Base-by-base conservation (phyloP, 1,140 invertebrate species). In the Frieseomelitta varia region DNA sequence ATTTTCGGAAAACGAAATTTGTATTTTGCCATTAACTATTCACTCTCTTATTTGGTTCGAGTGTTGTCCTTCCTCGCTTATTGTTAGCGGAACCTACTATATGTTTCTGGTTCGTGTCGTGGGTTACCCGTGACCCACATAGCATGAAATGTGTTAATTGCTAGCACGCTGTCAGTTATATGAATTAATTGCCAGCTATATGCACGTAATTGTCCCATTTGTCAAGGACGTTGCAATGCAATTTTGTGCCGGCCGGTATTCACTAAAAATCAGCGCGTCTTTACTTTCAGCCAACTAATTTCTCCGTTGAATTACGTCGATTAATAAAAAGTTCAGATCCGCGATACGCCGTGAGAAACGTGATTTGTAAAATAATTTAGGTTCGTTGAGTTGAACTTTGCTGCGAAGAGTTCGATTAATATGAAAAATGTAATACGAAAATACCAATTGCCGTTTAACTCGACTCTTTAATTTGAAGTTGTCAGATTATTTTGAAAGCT, bases 151-250 rank as follows among this genome's bases (percentile, higher is more conserved):
- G 68, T 47, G 68, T 47, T 53, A 72, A 51, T 72, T 72, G 15
- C 47, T 72, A 27, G 53, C 69, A 53, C 47, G n/a, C 14, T 72
- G 69, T 72, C 69, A n/a, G 69, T 72, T 72, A 27, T 72, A 51
- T 27, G 69, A 72, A 72, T 53, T 72, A 72, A 72, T 72, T 51
- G 69, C 69, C 24, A 53, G 15, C 53, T 72, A 72, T 27, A 24
- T 27, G 69, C 69, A 51, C 47, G 21, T 72, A 72, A 51, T 72
- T 53, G 21, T 53, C 39, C n/a, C 51, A 53, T 72, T 72, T 53
- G n/a, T 53, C 39, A 72, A 51, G 47, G 47, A 27, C 15, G n/a
- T 14, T 47, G 39, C 6, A 6, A 6, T 72, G 53, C 8, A 27
- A 51, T 6, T 51, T 51, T 27, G 4, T 51, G 14, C 12, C 51